phyloP scores from a whole-genome alignment of 2,888 invertebrate genomes.

The Brenthis ino region DNA sequence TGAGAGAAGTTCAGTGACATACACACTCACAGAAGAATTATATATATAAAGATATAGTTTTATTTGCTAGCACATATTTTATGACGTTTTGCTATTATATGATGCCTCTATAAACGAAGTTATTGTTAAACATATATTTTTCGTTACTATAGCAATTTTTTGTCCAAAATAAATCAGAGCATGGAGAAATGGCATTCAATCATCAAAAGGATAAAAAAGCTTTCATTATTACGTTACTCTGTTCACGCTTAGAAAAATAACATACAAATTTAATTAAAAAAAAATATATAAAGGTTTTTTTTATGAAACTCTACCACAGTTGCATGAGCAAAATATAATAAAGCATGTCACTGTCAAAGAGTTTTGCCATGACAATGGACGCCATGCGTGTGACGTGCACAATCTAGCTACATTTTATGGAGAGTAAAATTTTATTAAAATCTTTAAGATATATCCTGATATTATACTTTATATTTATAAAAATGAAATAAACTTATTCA shows the following conservation, averaged over 20 bases:
- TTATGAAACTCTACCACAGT: conserved; percentile 12
- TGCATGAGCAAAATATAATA: conserved; percentile 48
- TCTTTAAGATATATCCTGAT: background rate
- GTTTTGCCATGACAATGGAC: conserved; percentile 53
- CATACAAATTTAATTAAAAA: conserved; percentile 9
- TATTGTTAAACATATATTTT: too few relatives aligned
- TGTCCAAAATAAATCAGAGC: too few relatives aligned
- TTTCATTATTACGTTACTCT: background rate
- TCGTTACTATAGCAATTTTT: too few relatives aligned
- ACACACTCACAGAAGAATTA: too few relatives aligned
- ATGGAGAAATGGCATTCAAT: too few relatives aligned
- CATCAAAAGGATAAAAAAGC: background rate
- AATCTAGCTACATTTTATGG: conserved; percentile 27
- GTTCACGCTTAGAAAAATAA: background rate
- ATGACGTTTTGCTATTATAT: too few relatives aligned
- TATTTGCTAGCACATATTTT: too few relatives aligned
- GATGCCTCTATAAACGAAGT: too few relatives aligned
- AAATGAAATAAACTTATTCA: too few relatives aligned
- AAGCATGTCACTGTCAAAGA: conserved; percentile 66
- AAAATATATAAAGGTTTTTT: conserved; percentile 7
- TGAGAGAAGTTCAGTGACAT: too few relatives aligned
- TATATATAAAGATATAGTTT: too few relatives aligned
- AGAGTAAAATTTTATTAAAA: conserved; percentile 18
- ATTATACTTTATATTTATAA: too few relatives aligned
- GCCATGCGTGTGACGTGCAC: conserved; percentile 36